phyloP scores from a whole-genome alignment of 2,113 vertebrate genomes.

The Emydocephalus ijimae region DNA sequence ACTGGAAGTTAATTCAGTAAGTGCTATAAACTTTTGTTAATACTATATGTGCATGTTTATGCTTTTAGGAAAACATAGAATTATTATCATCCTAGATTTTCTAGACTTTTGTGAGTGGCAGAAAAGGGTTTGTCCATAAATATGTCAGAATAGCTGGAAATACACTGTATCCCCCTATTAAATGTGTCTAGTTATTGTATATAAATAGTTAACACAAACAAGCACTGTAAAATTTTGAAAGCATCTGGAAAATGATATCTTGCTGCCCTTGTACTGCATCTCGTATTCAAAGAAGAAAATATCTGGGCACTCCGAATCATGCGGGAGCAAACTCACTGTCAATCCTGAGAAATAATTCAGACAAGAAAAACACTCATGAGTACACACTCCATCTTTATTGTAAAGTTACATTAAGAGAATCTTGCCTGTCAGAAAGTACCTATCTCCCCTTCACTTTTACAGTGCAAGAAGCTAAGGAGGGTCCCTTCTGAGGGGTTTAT shows the following conservation, averaged over 20 bases:
- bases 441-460: neutral
- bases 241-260: neutral
- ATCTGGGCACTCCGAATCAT: neutral
- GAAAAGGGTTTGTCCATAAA: neutral
- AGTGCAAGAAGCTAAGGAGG: neutral
- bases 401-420: neutral
- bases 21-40: neutral
- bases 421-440: neutral
- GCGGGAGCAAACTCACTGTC: neutral
- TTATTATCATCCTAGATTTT: neutral
- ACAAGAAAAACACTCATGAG: neutral
- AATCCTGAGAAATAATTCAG: neutral
- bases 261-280: neutral
- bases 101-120: conserved; percentile 21
- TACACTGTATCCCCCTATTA: neutral
- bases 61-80: conserved; percentile 12
- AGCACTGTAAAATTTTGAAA: neutral
- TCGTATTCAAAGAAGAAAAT: neutral
- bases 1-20: conserved; percentile 18
- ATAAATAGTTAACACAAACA: neutral
- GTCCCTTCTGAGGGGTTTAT: neutral
- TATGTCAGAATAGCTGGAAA: neutral
- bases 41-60: conserved; percentile 27
- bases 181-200: conserved; percentile 1
- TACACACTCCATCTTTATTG: neutral